Evolutionary conservation across 2,113 vertebrate genomes (phyloP).

Genomic region (Oreochromis aureus): DNA sequence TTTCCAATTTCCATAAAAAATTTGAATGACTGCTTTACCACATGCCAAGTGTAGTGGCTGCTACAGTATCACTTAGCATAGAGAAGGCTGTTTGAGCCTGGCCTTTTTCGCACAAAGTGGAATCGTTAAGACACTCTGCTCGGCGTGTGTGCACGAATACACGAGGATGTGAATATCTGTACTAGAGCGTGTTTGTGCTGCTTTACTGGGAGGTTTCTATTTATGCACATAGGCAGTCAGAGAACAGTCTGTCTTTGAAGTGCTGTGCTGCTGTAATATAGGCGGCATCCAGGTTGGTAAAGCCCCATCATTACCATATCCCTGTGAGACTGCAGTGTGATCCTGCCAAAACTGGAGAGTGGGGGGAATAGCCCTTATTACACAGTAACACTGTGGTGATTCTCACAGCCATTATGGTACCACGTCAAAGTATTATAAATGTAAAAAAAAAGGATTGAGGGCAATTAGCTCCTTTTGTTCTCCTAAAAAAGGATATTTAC

Average conservation of each 20-base stretch:
- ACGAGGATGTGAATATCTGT: not conserved
- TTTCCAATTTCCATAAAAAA: not conserved
- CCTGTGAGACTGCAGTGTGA: constrained; percentile 57
- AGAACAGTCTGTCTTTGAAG: constrained; percentile 60
- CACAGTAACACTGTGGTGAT: constrained; percentile 7
- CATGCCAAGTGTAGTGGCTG: not conserved
- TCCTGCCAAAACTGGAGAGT: constrained; percentile 27
- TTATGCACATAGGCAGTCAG: constrained; percentile 45
- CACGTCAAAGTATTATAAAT: not conserved
- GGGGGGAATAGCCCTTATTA: not conserved
- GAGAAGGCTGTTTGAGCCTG: not conserved
- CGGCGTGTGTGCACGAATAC: not conserved
- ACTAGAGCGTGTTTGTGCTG: not conserved
- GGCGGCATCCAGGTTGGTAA: constrained; percentile 49
- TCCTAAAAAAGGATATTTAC: not conserved
- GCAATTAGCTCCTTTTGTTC: not conserved
- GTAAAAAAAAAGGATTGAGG: not conserved
- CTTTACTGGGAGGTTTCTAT: constrained; percentile 24
- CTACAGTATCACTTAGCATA: not conserved
- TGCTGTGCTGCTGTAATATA: constrained; percentile 51
- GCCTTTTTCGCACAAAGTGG: not conserved
- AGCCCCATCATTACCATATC: constrained; percentile 58
- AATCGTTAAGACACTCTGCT: not conserved
- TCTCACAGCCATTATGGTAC: not conserved
- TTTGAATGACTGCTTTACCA: not conserved